Evolutionary conservation across 1,140 invertebrate species (phyloP), one percentile per base, ranked within the genome.

Genomic region (Nomia melanderi): DNA sequence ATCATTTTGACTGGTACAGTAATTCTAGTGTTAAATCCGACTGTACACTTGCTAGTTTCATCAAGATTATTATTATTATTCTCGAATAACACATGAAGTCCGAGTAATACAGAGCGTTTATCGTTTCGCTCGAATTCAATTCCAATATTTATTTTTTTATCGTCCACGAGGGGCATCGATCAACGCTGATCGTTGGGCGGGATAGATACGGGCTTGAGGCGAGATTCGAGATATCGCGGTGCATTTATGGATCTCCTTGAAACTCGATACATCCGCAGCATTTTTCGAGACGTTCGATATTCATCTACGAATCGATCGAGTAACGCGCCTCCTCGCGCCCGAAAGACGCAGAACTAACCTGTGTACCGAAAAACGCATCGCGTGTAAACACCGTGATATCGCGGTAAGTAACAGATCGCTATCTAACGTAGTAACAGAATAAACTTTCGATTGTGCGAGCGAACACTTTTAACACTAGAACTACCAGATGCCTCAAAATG

Each of bases 341-440:
- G 2, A 25, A 25, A 25, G 23, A 14, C 25, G 23, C 53, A 41
- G 29, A 75, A 41, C 9, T 20, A 67, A 47, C 39, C 25, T 6
- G 20, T 25, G 39, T 66, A 36, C 39, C 41, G 36, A 44, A 69
- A 76, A 69, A 76, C 14, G 39, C 54, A 67, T 44, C 31, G 31
- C 41, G 54, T 59, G 64, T 69, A 64, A 69, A 69, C 64, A 69
- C 69, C 64, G 54, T 33, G 73, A 59, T 76, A 76, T 67, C 73
- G 20, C 39, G 25, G 29, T 44, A 75, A 66, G 36, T 29, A 39
- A 27, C 31, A 76, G 64, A 76, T 76, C 44, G 57, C 41, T 67
- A 76, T 76, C 73, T 65, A 25, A 17, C 25, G 2, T 65, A 47
- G 47, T 59, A 59, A 59, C 73, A 59, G 64, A 59, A 59, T 33